Conservation (phyloP, 2,113 vertebrate genomes). For the Pseudopodoces humilis region DNA sequence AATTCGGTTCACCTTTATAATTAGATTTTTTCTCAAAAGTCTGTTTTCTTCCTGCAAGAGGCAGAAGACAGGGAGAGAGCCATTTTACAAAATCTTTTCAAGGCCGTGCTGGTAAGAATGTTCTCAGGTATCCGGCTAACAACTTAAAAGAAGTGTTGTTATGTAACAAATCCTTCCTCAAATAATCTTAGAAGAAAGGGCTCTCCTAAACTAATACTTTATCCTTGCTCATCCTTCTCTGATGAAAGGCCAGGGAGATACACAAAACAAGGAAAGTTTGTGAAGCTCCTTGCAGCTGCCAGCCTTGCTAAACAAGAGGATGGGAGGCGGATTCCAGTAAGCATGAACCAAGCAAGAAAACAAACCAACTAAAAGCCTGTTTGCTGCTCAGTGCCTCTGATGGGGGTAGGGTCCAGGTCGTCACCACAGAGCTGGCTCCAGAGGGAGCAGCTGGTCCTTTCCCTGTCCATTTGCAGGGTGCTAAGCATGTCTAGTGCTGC, state of each 20-base stretch:
- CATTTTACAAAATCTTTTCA: not conserved
- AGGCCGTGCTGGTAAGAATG: not conserved
- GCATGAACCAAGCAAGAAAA: not conserved
- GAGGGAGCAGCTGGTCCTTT: not conserved
- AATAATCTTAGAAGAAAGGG: not conserved
- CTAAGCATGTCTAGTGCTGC: fast-evolving
- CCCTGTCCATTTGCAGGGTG: not conserved
- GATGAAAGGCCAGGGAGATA: not conserved
- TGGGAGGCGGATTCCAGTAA: not conserved
- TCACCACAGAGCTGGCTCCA: not conserved
- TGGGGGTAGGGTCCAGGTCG: fast-evolving
- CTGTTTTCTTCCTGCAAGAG: not conserved
- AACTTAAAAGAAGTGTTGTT: not conserved
- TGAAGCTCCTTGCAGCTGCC: not conserved
- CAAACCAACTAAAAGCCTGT: not conserved
- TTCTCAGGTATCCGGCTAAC: not conserved
- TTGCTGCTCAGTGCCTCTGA: not conserved
- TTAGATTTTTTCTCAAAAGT: not conserved
- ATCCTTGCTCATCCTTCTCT: not conserved
- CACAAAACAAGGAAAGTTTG: not conserved
- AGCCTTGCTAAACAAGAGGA: not conserved
- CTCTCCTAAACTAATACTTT: not conserved
- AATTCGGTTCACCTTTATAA: not conserved
- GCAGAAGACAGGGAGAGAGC: not conserved
- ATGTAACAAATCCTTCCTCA: not conserved